Evolutionary conservation across 1,140 invertebrate genomes (phyloP).

Genomic region (Teleogryllus occipitalis): DNA sequence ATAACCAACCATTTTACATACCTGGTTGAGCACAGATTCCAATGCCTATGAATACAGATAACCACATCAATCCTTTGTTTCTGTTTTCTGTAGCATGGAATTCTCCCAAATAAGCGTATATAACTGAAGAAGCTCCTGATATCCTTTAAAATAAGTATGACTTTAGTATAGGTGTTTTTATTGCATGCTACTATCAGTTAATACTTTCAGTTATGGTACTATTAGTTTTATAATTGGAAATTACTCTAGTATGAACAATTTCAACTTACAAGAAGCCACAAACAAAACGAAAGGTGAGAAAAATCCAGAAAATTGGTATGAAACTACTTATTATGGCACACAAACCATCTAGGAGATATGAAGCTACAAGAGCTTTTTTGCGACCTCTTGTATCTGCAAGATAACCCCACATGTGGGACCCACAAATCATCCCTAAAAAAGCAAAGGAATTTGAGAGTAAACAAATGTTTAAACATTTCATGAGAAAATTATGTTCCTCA

Average conservation of each 20-base stretch:
- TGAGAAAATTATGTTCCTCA: not conserved
- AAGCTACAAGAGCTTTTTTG: conserved; percentile 64
- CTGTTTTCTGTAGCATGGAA: not conserved
- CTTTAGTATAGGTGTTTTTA: not conserved
- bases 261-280: conserved; percentile 75
- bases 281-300: conserved; percentile 66
- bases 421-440: conserved; percentile 70
- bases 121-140: not conserved
- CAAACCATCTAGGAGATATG: conserved; percentile 66
- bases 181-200: not conserved
- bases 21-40: not conserved
- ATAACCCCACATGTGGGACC: conserved; percentile 86
- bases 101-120: not conserved
- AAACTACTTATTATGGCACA: conserved; percentile 65
- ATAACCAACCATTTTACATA: not conserved
- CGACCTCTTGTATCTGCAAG: conserved; percentile 74
- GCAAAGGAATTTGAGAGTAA: not conserved
- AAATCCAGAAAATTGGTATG: conserved; percentile 65
- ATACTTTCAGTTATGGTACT: no score
- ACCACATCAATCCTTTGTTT: not conserved
- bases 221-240: no score
- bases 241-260: not conserved
- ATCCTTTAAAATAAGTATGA: not conserved
- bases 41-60: not conserved
- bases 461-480: not conserved